Evolutionary conservation across 2,888 invertebrate genomes (phyloP), one percentile per base, ranked within the genome.

Genomic region (Eupithecia subumbrata): DNA sequence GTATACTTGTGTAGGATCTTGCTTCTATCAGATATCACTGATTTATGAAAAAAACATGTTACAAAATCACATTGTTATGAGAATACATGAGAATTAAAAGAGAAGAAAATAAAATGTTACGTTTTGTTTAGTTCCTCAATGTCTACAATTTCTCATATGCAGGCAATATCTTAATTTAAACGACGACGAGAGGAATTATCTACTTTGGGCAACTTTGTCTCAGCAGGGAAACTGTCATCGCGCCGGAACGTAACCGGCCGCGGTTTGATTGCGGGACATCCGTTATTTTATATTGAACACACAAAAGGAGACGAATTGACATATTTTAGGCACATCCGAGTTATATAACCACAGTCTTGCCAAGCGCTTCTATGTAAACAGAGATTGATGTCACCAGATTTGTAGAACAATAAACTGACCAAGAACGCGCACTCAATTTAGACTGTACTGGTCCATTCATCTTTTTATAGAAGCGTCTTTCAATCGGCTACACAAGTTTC

Each of bases 151-250:
- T 30, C 30, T 30, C 16, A 71, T 69, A 71, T 37, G 66, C 18
- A n/a, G 5, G 14, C n/a, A 56, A 56, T 56, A 11, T 40, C 56
- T 70, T 40, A 40, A 71, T 67, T 40, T 40, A n/a, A 71, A 12
- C 5, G 16, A 40, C 40, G 22, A 34, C n/a, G 63, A 63, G 60
- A 45, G 60, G 22, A 73, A 67, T 37, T 66, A n/a, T 4, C 9
- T 71, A 30, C 68, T 68, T 69, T 67, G 68, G 60, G 66, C 72
- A 72, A 76, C 70, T 70, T 74, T 70, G 40, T 77, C 25, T 70
- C 48, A 68, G 37, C n/a, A 74, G 74, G 72, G 74, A 77, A 74
- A 75, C 72, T 72, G 63, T 71, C 63, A 72, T 75, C 70, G n/a
- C 40, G 69, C 70, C 67, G 25, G 74, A 70, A 77, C 74, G 74